Percentiles rank a stretch among this genome's conserved stretches.
Conservation (phyloP, 2,113 vertebrate genomes). For the Bos indicus region DNA sequence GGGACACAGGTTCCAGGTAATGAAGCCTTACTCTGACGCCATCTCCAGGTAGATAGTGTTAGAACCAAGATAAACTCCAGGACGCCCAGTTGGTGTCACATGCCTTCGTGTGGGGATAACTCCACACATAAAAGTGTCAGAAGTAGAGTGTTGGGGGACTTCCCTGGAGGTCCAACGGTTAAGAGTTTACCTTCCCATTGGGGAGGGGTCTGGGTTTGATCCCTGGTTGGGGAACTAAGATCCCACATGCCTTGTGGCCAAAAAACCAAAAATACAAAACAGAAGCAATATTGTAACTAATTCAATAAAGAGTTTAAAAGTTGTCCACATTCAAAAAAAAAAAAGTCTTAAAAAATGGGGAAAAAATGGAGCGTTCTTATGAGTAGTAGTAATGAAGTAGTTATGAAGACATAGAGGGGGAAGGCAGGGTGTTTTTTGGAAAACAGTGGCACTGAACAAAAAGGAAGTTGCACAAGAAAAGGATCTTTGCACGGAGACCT, state of each 20-base stretch:
- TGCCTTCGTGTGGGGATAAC: neutral
- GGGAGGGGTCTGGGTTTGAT: neutral
- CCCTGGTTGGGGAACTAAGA: neutral
- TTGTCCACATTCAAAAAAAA: accelerated
- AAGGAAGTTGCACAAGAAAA: neutral
- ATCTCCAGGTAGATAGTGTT: neutral
- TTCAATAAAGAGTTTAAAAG: neutral
- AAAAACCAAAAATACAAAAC: neutral
- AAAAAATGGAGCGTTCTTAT: neutral
- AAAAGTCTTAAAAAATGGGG: neutral
- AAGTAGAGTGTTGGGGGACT: neutral
- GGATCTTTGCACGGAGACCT: too few species aligned
- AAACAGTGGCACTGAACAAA: neutral
- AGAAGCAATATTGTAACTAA: neutral
- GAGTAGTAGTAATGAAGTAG: neutral
- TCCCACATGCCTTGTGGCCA: neutral
- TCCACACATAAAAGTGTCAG: neutral
- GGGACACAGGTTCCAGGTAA: neutral
- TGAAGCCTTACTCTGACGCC: neutral
- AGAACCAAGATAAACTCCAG: neutral
- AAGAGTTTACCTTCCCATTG: neutral
- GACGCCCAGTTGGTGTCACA: neutral
- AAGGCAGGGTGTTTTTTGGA: neutral
- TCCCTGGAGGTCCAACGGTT: neutral
- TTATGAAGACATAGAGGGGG: neutral